Evolutionary conservation across 2,888 invertebrate genomes (phyloP).

Genomic region (Desoria tigrina): DNA sequence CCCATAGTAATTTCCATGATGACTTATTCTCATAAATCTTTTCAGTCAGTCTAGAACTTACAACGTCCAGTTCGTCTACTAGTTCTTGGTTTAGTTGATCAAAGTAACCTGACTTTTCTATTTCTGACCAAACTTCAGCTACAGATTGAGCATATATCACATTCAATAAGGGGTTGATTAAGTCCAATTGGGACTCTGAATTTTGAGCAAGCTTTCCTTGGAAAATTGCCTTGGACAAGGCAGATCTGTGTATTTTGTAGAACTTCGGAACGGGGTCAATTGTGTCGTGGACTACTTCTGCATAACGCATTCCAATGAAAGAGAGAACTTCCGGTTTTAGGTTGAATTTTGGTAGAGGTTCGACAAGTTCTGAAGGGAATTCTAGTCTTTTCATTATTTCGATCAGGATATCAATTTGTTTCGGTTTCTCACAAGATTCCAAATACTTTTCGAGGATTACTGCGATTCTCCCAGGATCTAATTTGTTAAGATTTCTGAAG

Average conservation of each 20-base stretch:
- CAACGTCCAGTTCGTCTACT: constrained; percentile 26
- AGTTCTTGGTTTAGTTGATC: constrained; percentile 36
- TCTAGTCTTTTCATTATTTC: constrained; percentile 23
- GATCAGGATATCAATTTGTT: constrained; percentile 28
- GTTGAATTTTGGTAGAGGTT: constrained; percentile 21
- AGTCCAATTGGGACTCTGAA: constrained; percentile 21
- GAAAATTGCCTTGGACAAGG: constrained; percentile 33
- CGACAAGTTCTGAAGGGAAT: constrained; percentile 24
- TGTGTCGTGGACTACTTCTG: constrained; percentile 19
- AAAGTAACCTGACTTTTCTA: constrained; percentile 34
- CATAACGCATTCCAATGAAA: constrained; percentile 18
- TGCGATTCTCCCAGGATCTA: constrained; percentile 13
- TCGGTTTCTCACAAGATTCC: constrained; percentile 21
- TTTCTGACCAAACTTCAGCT: constrained; percentile 37
- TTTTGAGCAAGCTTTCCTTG: constrained; percentile 31
- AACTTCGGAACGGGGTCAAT: constrained; percentile 32
- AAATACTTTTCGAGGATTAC: constrained; percentile 30
- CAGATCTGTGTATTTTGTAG: constrained; percentile 17
- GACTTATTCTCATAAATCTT: constrained; percentile 19
- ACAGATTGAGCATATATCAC: constrained; percentile 43
- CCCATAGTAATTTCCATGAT: constrained; percentile 24
- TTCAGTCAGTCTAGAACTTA: constrained; percentile 32
- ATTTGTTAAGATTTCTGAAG: constrained; percentile 14
- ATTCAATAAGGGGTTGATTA: constrained; percentile 31
- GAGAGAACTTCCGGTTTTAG: constrained; percentile 26